These are phyloP conservation scores for Adelges cooleyi DNA, from an alignment of 1,140 invertebrate species.

Conservation along the genomic window DNA sequence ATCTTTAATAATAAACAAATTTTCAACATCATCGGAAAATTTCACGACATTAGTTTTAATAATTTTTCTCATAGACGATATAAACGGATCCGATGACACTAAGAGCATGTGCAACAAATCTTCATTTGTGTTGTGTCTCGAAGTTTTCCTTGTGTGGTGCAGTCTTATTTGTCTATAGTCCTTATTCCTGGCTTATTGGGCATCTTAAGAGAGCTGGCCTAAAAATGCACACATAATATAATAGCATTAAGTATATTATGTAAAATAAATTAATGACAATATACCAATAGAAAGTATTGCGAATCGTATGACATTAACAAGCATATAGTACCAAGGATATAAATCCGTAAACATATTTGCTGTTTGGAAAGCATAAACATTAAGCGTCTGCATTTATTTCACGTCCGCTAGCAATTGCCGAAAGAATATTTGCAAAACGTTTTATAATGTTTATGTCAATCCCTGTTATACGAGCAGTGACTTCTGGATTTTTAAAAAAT, in stretches of 20 bases:
- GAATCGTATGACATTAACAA: background rate
- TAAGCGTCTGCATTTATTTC: background rate
- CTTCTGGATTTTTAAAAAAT: slow-evolving; percentile 36
- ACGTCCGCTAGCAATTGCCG: background rate
- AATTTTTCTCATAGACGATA: background rate
- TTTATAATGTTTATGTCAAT: slow-evolving; percentile 28
- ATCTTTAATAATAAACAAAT: too few species aligned
- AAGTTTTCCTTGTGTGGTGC: background rate
- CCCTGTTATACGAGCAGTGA: slow-evolving; percentile 34
- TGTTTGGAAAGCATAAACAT: slow-evolving; percentile 29
- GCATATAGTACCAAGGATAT: slow-evolving; percentile 36
- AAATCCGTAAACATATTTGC: slow-evolving; percentile 31
- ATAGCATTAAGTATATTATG: too few species aligned
- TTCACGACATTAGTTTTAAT: too few species aligned
- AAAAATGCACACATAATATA: too few species aligned
- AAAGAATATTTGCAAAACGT: background rate
- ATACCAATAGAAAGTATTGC: too few species aligned
- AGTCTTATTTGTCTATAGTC: background rate
- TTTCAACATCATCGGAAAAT: too few species aligned
- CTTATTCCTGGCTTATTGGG: background rate
- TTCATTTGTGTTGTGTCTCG: background rate
- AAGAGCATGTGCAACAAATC: background rate
- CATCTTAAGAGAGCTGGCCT: slow-evolving; percentile 26
- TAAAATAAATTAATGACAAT: too few species aligned
- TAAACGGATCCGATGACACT: background rate